Evolutionary conservation across 2,888 invertebrate species (phyloP).

Genomic region (Cryptus viduatorius): DNA sequence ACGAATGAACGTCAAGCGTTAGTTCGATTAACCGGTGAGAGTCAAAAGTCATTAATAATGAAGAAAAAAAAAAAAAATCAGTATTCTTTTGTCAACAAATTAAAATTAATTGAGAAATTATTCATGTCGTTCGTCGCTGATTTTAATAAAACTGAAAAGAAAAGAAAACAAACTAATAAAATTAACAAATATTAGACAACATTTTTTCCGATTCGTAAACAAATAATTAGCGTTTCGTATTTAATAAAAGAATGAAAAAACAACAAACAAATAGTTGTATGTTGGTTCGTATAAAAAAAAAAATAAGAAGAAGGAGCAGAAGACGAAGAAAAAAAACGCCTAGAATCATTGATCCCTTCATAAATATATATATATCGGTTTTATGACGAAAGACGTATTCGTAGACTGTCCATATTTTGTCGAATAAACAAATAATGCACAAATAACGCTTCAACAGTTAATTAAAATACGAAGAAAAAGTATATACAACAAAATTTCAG

Average conservation of each 20-base stretch:
- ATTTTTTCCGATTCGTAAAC: background rate
- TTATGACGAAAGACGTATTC: slow-evolving; percentile 45
- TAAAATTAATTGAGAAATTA: background rate
- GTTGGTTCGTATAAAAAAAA: slow-evolving; percentile 27
- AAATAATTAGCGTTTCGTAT: slow-evolving; percentile 44
- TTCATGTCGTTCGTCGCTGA: background rate
- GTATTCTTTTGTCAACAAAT: background rate
- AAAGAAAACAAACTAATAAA: background rate
- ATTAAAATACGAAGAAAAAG: background rate
- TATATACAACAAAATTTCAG: slow-evolving; percentile 7
- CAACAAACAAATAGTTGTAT: slow-evolving; percentile 25
- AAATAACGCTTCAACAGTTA: slow-evolving; percentile 58
- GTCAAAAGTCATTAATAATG: background rate
- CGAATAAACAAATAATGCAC: slow-evolving; percentile 60
- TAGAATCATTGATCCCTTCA: slow-evolving; percentile 54
- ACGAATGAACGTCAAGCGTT: background rate
- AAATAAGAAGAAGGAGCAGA: background rate
- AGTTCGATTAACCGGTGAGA: background rate
- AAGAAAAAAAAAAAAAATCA: slow-evolving; percentile 18
- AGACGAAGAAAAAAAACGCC: slow-evolving; percentile 29
- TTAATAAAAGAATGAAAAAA: background rate
- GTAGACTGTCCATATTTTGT: slow-evolving; percentile 45
- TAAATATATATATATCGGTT: slow-evolving; percentile 42
- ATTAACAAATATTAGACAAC: background rate
- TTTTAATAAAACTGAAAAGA: background rate